Evolutionary conservation across 1,140 invertebrate genomes (phyloP).

Genomic region (Drosophila santomea): DNA sequence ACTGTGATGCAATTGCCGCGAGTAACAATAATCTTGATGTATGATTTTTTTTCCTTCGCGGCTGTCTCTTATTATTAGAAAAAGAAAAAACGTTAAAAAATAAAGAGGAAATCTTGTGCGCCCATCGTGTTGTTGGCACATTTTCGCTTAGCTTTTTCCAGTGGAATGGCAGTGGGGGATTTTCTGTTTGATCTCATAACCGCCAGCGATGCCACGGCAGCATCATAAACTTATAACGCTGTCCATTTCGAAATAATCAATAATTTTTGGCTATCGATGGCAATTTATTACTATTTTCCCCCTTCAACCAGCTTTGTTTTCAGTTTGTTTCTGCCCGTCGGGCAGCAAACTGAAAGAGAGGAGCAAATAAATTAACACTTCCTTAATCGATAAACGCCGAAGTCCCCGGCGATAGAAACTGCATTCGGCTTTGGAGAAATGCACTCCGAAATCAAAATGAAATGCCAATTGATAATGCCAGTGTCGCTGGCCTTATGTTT

Average conservation of each 20-base stretch:
- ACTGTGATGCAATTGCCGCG: conserved; percentile 82
- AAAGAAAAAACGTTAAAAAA: conserved; percentile 54
- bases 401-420: not conserved
- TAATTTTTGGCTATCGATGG: conserved; percentile 81
- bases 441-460: conserved; percentile 42
- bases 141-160: conserved; percentile 58
- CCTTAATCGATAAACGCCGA: conserved; percentile 78
- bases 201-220: conserved; percentile 71
- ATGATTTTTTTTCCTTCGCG: conserved; percentile 58
- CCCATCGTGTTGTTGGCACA: conserved; percentile 81
- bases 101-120: conserved; percentile 75
- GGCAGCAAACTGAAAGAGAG: conserved; percentile 31
- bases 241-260: conserved; percentile 83
- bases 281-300: conserved; percentile 74
- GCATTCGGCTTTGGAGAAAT: conserved; percentile 22
- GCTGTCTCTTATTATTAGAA: conserved; percentile 70
- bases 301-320: conserved; percentile 14
- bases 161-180: conserved; percentile 4
- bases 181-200: conserved; percentile 81
- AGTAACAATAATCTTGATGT: conserved; percentile 84
- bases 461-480: conserved; percentile 57
- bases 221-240: conserved; percentile 79
- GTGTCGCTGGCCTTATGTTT: conserved; percentile 19
- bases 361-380: conserved; percentile 82
- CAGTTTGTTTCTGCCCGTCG: conserved; percentile 34